Evolutionary conservation across 1,140 invertebrate species (phyloP).

Genomic region (Heliconius hewitsoni): DNA sequence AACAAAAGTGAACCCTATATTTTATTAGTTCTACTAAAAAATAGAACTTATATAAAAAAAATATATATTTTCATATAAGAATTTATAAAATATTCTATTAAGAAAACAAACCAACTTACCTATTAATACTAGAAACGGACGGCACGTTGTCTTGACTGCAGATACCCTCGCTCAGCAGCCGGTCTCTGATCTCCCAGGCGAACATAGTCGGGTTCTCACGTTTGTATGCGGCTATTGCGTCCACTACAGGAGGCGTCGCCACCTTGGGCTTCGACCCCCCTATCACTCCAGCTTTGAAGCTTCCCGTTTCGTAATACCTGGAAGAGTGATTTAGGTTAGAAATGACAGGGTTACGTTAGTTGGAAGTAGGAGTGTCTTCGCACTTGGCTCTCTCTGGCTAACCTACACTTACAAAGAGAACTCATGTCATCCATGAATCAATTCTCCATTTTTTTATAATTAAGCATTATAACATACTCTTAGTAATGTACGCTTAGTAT

Average conservation of each 20-base stretch:
- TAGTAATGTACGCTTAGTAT: background rate
- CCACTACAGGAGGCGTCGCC: constrained; percentile 98
- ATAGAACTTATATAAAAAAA: too few relatives aligned
- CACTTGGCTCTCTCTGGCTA: background rate
- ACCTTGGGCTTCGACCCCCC: constrained; percentile 99
- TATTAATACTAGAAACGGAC: constrained; percentile 99
- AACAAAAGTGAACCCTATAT: too few relatives aligned
- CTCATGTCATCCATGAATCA: background rate
- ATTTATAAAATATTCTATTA: background rate
- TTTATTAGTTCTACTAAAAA: too few relatives aligned
- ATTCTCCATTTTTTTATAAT: background rate
- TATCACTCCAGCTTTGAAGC: constrained; percentile 99
- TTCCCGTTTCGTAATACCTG: constrained; percentile 99
- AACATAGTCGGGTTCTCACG: constrained; percentile 99
- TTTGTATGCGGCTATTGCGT: constrained; percentile 99
- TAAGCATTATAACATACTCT: background rate
- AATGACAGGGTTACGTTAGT: background rate
- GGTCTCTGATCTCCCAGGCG: constrained; percentile 99
- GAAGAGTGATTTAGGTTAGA: constrained; percentile 42
- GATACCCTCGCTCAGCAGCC: constrained; percentile 96
- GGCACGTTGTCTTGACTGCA: constrained; percentile 99
- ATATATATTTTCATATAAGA: too few relatives aligned
- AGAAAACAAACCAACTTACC: constrained; percentile 84
- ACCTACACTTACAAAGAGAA: background rate
- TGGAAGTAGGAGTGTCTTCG: background rate